A percentile compares a stretch with the other conserved stretches of the same genome.
Conservation (phyloP, 2,797 vertebrate species). For the Alca torda region DNA sequence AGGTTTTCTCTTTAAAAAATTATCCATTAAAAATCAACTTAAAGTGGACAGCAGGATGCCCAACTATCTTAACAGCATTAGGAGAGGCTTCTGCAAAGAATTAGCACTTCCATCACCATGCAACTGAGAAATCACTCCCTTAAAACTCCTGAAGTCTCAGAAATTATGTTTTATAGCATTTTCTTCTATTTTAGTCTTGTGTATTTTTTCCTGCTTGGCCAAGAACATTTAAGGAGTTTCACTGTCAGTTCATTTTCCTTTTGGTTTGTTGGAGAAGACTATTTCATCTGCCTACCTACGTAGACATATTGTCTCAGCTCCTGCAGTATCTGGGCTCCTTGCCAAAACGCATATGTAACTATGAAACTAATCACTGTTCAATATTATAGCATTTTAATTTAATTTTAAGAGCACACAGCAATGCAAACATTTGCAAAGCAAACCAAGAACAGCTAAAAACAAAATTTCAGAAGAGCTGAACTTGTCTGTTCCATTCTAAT, state of each 20-base stretch:
- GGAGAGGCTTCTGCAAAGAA: background rate
- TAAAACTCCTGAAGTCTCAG: background rate
- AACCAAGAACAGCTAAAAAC: background rate
- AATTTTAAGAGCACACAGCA: background rate
- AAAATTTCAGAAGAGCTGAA: background rate
- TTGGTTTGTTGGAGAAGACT: background rate
- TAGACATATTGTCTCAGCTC: background rate
- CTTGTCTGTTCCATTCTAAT: background rate
- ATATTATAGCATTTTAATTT: background rate
- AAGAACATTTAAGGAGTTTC: background rate
- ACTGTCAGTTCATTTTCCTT: background rate
- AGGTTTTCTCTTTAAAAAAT: background rate
- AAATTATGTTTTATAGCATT: background rate
- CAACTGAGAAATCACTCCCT: background rate
- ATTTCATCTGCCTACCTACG: background rate
- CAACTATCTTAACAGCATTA: background rate
- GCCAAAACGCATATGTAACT: fast-evolving
- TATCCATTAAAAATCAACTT: background rate
- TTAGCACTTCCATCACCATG: background rate
- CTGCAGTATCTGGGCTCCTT: background rate
- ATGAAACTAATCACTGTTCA: background rate
- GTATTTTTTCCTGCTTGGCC: background rate
- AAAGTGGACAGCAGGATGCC: background rate
- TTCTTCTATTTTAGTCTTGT: background rate
- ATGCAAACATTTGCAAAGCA: background rate